phyloP scores from a whole-genome alignment of 2,888 invertebrate genomes.

The Willowsia nigromaculata region DNA sequence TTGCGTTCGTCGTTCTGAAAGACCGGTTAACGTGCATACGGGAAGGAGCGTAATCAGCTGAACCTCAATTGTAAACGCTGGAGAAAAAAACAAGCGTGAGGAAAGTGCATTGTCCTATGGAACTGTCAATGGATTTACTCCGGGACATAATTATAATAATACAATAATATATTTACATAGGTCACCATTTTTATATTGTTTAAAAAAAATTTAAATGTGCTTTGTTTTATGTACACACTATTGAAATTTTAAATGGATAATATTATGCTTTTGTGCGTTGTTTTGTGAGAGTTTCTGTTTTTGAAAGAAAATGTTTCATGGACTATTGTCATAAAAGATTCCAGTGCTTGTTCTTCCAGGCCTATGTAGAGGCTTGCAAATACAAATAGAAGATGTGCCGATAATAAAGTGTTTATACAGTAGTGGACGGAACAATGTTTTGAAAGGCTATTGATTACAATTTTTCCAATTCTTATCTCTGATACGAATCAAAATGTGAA shows the following conservation, averaged over 20 bases:
- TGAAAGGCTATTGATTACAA: constrained; percentile 30
- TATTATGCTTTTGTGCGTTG: not conserved
- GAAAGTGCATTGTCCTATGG: constrained; percentile 51
- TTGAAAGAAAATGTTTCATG: not conserved
- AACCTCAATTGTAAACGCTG: not conserved
- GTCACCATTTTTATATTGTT: not conserved
- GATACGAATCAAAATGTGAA: constrained; percentile 43
- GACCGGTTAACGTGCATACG: constrained; percentile 69
- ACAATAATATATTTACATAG: not conserved
- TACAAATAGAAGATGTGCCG: not conserved
- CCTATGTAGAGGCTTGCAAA: too few species aligned
- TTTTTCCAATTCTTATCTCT: constrained; percentile 19
- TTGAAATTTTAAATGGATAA: too few species aligned
- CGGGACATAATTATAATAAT: too few species aligned
- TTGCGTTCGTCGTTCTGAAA: constrained; percentile 64
- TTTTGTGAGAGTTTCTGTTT: not conserved
- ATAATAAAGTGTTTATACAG: not conserved
- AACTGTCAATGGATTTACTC: constrained; percentile 37
- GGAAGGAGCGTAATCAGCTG: constrained; percentile 17
- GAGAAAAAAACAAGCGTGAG: constrained; percentile 3
- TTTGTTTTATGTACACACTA: not conserved
- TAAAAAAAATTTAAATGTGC: not conserved
- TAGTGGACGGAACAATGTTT: not conserved
- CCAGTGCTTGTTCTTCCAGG: too few species aligned
- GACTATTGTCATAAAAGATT: not conserved